These are phyloP conservation scores for Sebastes vulpes DNA, from an alignment of 2,797 vertebrate genomes.

Conservation along the genomic window DNA sequence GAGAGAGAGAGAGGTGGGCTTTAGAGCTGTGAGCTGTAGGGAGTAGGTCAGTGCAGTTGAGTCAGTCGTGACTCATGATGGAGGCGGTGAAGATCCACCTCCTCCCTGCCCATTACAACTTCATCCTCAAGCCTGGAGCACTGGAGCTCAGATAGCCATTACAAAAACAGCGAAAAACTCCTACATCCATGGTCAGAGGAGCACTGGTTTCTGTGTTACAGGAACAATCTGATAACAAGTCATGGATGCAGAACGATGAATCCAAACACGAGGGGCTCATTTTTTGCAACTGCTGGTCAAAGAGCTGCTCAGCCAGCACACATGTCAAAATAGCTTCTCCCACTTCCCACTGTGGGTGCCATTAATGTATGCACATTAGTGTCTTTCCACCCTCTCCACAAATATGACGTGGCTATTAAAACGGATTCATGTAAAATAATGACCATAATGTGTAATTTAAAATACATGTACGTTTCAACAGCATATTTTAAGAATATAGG, in stretches of 20 bases:
- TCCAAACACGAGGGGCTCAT: not conserved
- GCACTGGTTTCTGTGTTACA: conserved; percentile 24
- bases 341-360: not conserved
- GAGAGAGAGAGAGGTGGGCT: conserved; percentile 15
- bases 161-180: conserved; percentile 52
- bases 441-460: not conserved
- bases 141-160: conserved; percentile 57
- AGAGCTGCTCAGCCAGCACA: not conserved
- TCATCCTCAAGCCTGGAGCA: conserved; percentile 64
- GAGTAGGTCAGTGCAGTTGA: conserved; percentile 81
- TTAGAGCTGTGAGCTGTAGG: conserved; percentile 73
- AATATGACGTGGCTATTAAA: not conserved
- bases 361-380: not conserved
- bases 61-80: conserved; percentile 80
- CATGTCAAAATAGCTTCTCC: conserved; percentile 1
- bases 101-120: conserved; percentile 75
- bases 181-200: conserved; percentile 39
- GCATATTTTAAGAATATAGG: not conserved
- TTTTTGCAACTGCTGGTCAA: not conserved
- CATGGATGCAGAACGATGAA: not conserved
- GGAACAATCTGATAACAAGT: conserved; percentile 25
- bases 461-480: not conserved
- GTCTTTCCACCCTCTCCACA: not conserved
- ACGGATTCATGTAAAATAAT: not conserved
- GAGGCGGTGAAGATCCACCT: conserved; percentile 82